Evolutionary conservation across 2,113 vertebrate species (phyloP), one percentile per base, ranked within the genome.

Genomic region (Nibea albiflora): DNA sequence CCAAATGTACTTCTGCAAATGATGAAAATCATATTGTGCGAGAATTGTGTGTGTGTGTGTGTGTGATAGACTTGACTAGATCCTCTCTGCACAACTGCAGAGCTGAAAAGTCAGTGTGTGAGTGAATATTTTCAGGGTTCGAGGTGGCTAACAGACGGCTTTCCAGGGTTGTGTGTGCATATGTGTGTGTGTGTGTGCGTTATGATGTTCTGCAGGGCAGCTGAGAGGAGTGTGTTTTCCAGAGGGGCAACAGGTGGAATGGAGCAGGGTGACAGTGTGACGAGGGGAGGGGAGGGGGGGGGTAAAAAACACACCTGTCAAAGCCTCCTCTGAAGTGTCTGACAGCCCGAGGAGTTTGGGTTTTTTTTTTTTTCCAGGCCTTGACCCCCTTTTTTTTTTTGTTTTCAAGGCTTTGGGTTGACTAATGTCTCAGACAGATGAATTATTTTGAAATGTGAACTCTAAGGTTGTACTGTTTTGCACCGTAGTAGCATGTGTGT

Each of bases 171-270:
- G 62, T 35, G 65, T 54, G 46, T 49, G 65, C n/a, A 39, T 54
- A 57, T 68, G 44, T 39, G 49, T 54, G 60, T 62, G 63, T 28
- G 26, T 46, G 80, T 58, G 80, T 70, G 82, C 72, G 61, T 78
- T 76, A 44, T 31, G 73, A 86, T 74, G 80, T 82, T 82, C 83
- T 22, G 11, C 57, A 70, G 80, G 76, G 79, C 80, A 88, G 87
- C 81, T 76, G 80, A 87, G 78, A 61, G 17, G 67, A 86, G 63
- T 76, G 66, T 67, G 86, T 88, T 82, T 90, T 92, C 77, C 82
- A 58, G 66, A 57, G 88, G 77, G 77, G 80, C 84, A 93, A 94
- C 94, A 94, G 93, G 93, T 94, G 93, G 90, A 91, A 85, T 75
- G 74, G 85, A 87, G 75, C 69, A 68, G 73, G 68, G 49, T 70